Evolutionary conservation across 2,113 vertebrate genomes (phyloP).

Genomic region (Chelonoidis abingdonii): DNA sequence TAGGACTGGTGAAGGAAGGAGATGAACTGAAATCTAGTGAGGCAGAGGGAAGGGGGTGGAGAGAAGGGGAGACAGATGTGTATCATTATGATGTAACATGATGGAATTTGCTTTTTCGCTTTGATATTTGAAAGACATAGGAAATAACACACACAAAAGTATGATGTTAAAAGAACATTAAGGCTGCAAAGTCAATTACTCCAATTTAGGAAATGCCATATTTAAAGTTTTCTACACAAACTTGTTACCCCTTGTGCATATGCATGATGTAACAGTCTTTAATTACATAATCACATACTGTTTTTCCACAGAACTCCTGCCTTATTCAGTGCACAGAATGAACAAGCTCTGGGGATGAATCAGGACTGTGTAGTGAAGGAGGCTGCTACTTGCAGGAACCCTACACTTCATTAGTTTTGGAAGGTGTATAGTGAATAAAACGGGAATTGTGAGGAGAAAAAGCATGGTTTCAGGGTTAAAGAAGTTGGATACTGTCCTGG

Average conservation of each 20-base stretch:
- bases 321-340: background rate
- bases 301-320: background rate
- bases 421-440: background rate
- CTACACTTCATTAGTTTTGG: background rate
- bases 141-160: background rate
- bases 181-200: background rate
- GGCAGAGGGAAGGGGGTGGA: background rate
- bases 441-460: background rate
- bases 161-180: background rate
- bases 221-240: background rate
- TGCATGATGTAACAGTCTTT: background rate
- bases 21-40: background rate
- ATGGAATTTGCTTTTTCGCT: background rate
- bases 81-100: background rate
- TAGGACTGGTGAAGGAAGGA: background rate
- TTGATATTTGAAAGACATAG: background rate
- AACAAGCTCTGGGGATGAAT: background rate
- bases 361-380: background rate
- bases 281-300: background rate
- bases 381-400: background rate
- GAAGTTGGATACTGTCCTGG: background rate
- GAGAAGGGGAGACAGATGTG: background rate
- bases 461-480: background rate
- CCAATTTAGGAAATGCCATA: background rate
- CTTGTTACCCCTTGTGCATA: background rate